Percentiles rank a stretch among this genome's conserved stretches.
Conservation (phyloP, 2,888 invertebrate genomes). For the Siphonodentalium dalli region DNA sequence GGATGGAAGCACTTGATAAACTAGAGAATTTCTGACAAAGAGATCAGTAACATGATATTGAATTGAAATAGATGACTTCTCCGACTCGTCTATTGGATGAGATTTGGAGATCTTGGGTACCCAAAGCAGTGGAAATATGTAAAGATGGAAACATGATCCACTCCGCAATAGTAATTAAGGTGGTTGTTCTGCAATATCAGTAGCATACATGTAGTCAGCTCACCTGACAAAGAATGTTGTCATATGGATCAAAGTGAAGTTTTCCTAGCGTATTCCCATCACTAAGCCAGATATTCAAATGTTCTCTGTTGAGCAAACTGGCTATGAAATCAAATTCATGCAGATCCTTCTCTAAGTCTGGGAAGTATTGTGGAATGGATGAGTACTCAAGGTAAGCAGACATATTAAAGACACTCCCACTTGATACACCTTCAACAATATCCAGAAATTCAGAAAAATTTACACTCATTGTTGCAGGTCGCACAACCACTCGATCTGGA, state of each 20-base stretch:
- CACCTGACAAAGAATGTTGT: slow-evolving; percentile 63
- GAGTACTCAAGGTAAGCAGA: slow-evolving; percentile 63
- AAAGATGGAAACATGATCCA: too few species aligned
- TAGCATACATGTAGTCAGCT: too few species aligned
- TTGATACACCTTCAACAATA: slow-evolving; percentile 43
- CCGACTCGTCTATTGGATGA: too few species aligned
- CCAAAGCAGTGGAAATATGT: too few species aligned
- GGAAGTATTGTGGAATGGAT: slow-evolving; percentile 52
- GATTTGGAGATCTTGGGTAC: too few species aligned
- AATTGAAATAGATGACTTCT: too few species aligned
- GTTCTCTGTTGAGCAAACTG: slow-evolving; percentile 37
- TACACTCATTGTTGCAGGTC: slow-evolving; percentile 57
- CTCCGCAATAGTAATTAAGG: too few species aligned
- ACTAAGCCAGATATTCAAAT: slow-evolving; percentile 63
- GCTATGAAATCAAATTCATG: slow-evolving; percentile 49
- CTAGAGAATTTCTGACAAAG: too few species aligned
- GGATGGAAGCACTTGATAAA: too few species aligned
- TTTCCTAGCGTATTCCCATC: slow-evolving; percentile 64
- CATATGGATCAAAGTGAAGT: slow-evolving; percentile 63
- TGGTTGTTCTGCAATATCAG: too few species aligned
- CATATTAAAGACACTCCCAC: slow-evolving; percentile 35
- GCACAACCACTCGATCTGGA: slow-evolving; percentile 60
- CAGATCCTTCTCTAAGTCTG: slow-evolving; percentile 50
- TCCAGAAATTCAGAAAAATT: slow-evolving; percentile 57
- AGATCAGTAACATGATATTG: too few species aligned